A percentile compares a stretch with the other conserved stretches of the same genome.
Conservation (phyloP, 2,113 vertebrate genomes). For the Neodon shergylaensis region DNA sequence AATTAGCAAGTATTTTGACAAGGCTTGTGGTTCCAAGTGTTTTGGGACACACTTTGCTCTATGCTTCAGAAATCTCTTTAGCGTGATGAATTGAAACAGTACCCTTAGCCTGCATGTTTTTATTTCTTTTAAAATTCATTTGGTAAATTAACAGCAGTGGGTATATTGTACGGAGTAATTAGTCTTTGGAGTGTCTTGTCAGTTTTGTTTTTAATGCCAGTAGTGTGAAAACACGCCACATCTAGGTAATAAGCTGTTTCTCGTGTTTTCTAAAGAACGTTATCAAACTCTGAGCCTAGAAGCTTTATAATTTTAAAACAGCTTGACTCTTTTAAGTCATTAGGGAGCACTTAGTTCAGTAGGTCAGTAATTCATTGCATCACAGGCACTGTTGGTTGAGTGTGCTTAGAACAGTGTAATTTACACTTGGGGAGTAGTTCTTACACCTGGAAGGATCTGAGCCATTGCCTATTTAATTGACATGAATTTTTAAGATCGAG, state of each 20-base stretch:
- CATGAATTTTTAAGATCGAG: constrained; percentile 65
- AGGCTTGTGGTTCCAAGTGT: constrained; percentile 48
- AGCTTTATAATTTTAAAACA: constrained; percentile 33
- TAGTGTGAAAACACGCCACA: constrained; percentile 32
- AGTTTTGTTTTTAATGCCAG: constrained; percentile 40
- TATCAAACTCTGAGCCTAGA: constrained; percentile 18
- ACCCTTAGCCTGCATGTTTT: constrained; percentile 55
- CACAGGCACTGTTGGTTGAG: constrained; percentile 64
- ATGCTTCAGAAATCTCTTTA: constrained; percentile 63
- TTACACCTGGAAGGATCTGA: constrained; percentile 66
- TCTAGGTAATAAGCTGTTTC: constrained; percentile 5
- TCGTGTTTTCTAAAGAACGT: constrained; percentile 41
- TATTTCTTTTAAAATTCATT: constrained; percentile 43
- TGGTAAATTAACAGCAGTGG: constrained; percentile 65
- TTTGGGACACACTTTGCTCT: constrained; percentile 57
- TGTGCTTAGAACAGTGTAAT: constrained; percentile 68
- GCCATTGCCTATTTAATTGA: constrained; percentile 68
- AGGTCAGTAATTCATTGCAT: constrained; percentile 69
- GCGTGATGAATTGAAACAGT: constrained; percentile 65
- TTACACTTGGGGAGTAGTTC: constrained; percentile 74
- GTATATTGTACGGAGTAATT: constrained; percentile 56
- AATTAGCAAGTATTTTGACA: constrained; percentile 73
- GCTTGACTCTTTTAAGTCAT: constrained; percentile 61
- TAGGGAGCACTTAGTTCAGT: constrained; percentile 54
- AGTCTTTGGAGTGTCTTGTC: constrained; percentile 48